Base-by-base conservation (phyloP, 92 coral and sea anemone species). In the Ricordea florida region DNA sequence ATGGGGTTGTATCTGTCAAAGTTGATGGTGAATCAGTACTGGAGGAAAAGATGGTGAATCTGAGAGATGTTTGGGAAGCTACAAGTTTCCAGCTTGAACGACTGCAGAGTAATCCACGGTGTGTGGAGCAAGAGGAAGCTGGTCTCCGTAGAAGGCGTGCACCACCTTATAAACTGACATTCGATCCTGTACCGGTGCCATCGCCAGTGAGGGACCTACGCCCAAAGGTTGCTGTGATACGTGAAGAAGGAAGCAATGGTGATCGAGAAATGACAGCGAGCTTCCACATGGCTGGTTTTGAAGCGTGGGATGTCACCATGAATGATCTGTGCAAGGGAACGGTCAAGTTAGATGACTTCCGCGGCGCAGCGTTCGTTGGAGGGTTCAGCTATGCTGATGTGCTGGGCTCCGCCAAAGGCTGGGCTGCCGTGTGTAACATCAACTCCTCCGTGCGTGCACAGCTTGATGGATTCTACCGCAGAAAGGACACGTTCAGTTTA, bases 381-480 rank as follows among this genome's bases (percentile, higher is more conserved):
- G 98, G 98, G 10, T 94, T 94, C 61, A 94, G 98, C 80, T 94
- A 91, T 32, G 98, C 98, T 11, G 98, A 94, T 50, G 98, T 94
- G 31, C 83, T 94, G 30, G 98, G 97, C 51, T 94, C 98, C 14
- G 98, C 98, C 50, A 94, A 93, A 64, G 98, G 98, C 0, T 94
- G 98, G 98, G 98, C 98, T 15, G 98, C 98, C 28, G 98, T 94
- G 25, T 94, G 97, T 37, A 87, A 85, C 28, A 88, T 91, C 51
- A 94, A 94, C 75, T n/a, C 85, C 33, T 78, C 66, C 13, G 97
- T 93, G 1, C 91, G 87, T 35, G 75, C 70, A 29, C 88, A 94
- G 80, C 79, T 94, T 48, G 92, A 85, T 50, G 85, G 90, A 21
- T 94, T 94, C 69, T 74, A 88, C 28, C 51, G 94, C 66, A 86